Evolutionary conservation across 2,113 vertebrate species (phyloP), one percentile per base, ranked within the genome.

Genomic region (Calypte anna): DNA sequence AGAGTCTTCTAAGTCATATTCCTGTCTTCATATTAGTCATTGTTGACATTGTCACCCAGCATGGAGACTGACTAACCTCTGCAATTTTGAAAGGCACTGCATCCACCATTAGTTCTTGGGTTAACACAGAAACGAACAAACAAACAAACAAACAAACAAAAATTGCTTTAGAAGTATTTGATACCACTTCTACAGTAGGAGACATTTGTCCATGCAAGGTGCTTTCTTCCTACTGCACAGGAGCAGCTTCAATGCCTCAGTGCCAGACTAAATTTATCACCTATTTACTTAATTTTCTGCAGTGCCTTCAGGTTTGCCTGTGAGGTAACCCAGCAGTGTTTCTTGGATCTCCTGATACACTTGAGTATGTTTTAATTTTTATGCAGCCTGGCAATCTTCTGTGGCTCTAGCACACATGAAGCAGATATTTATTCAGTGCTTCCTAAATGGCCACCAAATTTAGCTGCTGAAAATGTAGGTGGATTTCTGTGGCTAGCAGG

Each of bases 311-410:
- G 66, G 38, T 27, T 4, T 82, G 61, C 57, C 81, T 75, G 53
- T 51, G 61, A 24, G 30, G 20, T 57, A 66, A 36, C 36, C 7
- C 53, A 72, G n/a, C 0, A 0, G n/a, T 36, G 82, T 74, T 82
- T 31, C 30, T 59, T 69, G 69, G 48, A 66, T 2, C 64, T 75
- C 31, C 38, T 28, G 24, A 44, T 68, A 18, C 4, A 0, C 58
- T 76, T 2, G 0, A 13, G 50, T 0, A 0, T 50, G 15, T 12
- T 3, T 80, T 54, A 70, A 15, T 76, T 36, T 19, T 4, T 46
- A 2, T 58, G 72, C 48, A 79, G 40, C n/a, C 66, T 72, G 69
- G 10, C 81, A 72, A 36, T 38, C 30, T 92, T 54, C 18, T 22
- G 12, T 58, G 58, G 12, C 62, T 61, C 40, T 94, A 88, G 36